Evolutionary conservation across 2,113 vertebrate species (phyloP).

Genomic region (Pseudorectes ferrugineus): DNA sequence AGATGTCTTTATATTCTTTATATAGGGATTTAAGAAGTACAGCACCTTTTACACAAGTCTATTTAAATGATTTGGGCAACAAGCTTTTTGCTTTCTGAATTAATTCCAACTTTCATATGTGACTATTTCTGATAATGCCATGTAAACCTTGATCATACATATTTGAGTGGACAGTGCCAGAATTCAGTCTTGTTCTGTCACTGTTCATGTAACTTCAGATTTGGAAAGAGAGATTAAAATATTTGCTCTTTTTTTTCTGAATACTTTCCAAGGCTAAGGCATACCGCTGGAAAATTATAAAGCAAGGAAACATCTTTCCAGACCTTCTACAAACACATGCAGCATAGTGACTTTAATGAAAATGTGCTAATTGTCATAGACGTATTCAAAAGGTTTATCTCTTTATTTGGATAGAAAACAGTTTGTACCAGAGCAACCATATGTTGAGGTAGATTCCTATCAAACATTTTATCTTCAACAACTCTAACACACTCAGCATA

Average conservation of each 20-base stretch:
- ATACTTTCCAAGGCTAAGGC: not conserved
- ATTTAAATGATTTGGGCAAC: not conserved
- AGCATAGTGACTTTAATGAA: not conserved
- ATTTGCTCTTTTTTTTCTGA: not conserved
- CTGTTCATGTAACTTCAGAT: not conserved
- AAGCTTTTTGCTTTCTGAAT: not conserved
- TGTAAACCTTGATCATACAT: not conserved
- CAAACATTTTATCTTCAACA: not conserved
- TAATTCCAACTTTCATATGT: not conserved
- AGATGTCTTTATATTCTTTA: not conserved
- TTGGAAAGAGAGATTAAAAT: not conserved
- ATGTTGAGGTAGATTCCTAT: not conserved
- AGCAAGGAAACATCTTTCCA: not conserved
- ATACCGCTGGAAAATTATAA: not conserved
- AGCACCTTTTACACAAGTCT: not conserved
- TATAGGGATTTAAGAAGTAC: not conserved
- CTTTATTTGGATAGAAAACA: not conserved
- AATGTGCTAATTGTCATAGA: not conserved
- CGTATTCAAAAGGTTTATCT: not conserved
- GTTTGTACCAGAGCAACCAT: not conserved
- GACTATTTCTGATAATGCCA: not conserved
- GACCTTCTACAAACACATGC: not conserved
- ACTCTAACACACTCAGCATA: not conserved
- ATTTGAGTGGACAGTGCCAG: not conserved
- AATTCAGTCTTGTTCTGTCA: not conserved